Evolutionary conservation across 1,140 invertebrate species (phyloP).

Genomic region (Drosophila tsacasi): DNA sequence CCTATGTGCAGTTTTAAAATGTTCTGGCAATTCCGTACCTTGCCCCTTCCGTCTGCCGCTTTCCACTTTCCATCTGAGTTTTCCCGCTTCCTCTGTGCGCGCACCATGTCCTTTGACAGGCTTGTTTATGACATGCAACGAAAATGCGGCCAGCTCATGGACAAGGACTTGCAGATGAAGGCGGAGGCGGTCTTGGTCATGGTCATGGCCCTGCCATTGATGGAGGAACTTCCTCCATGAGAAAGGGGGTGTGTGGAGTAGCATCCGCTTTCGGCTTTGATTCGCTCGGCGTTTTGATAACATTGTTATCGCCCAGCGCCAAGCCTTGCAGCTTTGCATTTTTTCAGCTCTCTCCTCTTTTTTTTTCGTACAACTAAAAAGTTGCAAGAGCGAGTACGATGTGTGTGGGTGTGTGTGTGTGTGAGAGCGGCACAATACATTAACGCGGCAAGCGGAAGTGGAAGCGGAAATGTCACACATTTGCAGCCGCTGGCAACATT

Average conservation of each 20-base stretch:
- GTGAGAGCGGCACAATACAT: conserved; percentile 62
- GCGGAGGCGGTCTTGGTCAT: conserved; percentile 18
- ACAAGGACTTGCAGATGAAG: background rate
- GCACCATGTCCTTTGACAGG: conserved; percentile 16
- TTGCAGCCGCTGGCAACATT: conserved; percentile 78
- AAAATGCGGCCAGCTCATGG: conserved; percentile 41
- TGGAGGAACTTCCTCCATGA: background rate
- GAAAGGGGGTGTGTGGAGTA: background rate
- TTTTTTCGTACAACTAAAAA: conserved; percentile 61
- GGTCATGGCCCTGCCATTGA: conserved; percentile 31
- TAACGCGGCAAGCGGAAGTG: conserved; percentile 68
- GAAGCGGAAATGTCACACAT: conserved; percentile 82
- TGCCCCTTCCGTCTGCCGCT: background rate
- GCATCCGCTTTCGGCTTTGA: conserved; percentile 18
- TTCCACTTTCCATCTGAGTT: background rate
- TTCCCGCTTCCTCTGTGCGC: background rate
- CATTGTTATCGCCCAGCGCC: conserved; percentile 50
- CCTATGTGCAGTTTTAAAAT: conserved; percentile 15
- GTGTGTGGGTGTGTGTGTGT: conserved; percentile 7
- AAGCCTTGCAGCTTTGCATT: conserved; percentile 36
- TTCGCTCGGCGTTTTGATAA: conserved; percentile 27
- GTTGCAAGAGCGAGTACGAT: conserved; percentile 21
- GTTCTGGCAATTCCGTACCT: conserved; percentile 3
- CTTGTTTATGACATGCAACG: conserved; percentile 59
- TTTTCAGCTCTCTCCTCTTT: background rate